Base-by-base conservation (phyloP, 2,888 invertebrate species). In the Lochmaea crataegi region DNA sequence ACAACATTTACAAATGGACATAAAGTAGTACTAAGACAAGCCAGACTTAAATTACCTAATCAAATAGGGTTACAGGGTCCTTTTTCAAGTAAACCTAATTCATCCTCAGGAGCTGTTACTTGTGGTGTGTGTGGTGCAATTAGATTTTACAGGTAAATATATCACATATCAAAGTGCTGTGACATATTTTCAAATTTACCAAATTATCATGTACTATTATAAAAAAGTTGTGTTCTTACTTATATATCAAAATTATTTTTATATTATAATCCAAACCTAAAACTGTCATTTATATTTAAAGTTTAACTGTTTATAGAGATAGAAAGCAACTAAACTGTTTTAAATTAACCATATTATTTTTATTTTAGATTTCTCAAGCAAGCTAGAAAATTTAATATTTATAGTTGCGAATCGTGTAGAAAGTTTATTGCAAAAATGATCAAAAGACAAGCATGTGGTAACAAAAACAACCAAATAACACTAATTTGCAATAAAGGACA, bases 391-490 rank as follows among this genome's bases (percentile, higher is more conserved):
- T 95, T 94, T 85, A 95, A 95, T 42, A 93, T 94, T 75, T 92
- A 92, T 83, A 94, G 94, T 78, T 96, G 96, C 86, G 94, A 94
- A 84, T 92, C 94, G 10, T 96, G 96, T 85, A 90, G 94, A 65
- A 95, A 95, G 85, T 96, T 96, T 86, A 94, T 96, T 82, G 92
- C 94, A 18, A 94, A 94, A 85, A 92, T 94, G 89, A 90, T 94
- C 76, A 93, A 93, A 85, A 90, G 91, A 73, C 91, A 90, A 80
- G 90, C 90, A 76, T 87, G 90, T 82, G 89, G 90, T 48, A 90
- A 90, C 81, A 88, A 88, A 82, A 87, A 87, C 79, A 87, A 88
- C 58, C 88, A 89, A 73, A 87, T 90, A 57, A 86, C 89, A 41
- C 88, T 93, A 84, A 90, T 91, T 81, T 93, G 93, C 86, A 89